phyloP scores from a whole-genome alignment of 2,797 vertebrate species.

The Scomberomorus guttatus region DNA sequence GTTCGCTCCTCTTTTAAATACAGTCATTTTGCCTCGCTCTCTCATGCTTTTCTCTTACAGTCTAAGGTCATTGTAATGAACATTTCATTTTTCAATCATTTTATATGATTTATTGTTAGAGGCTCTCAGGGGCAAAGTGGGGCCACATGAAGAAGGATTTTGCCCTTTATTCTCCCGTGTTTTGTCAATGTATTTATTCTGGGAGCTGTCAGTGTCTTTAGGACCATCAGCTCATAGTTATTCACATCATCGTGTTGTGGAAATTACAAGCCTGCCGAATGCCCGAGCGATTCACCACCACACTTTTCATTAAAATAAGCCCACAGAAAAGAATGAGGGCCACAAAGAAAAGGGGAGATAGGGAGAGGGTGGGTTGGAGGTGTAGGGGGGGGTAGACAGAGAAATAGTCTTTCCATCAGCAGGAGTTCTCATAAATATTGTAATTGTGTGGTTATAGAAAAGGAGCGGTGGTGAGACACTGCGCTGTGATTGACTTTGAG shows the following conservation, averaged over 20 bases:
- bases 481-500: constrained; percentile 80
- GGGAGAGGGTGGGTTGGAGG: neutral
- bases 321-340: constrained; percentile 66
- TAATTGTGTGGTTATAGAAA: constrained; percentile 84
- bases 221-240: constrained; percentile 72
- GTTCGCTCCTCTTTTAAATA: constrained; percentile 56
- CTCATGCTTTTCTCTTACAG: constrained; percentile 39
- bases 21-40: constrained; percentile 36
- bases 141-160: constrained; percentile 42
- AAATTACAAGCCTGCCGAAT: constrained; percentile 76
- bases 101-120: constrained; percentile 67
- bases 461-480: constrained; percentile 61
- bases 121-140: constrained; percentile 56
- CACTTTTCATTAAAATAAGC: constrained; percentile 83
- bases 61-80: constrained; percentile 71
- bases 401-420: constrained; percentile 78
- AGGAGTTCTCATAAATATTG: constrained; percentile 85
- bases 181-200: constrained; percentile 79
- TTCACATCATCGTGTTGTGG: constrained; percentile 76
- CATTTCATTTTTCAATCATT: constrained; percentile 75
- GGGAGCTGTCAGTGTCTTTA: constrained; percentile 63
- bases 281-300: constrained; percentile 72
- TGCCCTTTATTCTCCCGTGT: constrained; percentile 61
- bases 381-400: constrained; percentile 9
- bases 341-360: constrained; percentile 67